These are phyloP conservation scores for Prunella strophiata DNA, from an alignment of 2,797 vertebrate genomes.

Conservation along the genomic window DNA sequence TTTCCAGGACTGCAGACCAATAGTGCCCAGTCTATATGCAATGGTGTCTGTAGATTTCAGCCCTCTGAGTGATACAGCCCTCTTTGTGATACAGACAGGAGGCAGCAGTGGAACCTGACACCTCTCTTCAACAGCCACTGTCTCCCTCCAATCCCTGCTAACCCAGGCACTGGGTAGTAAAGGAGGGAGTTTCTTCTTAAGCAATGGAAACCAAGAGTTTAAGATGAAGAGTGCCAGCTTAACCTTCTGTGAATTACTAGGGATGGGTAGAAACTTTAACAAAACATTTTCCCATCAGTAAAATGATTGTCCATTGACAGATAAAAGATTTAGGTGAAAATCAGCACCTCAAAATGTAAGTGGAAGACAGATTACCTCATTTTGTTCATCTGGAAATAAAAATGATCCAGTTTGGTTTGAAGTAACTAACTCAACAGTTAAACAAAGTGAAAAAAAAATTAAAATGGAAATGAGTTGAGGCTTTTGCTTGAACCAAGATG, in stretches of 20 bases:
- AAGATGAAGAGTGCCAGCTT: background rate
- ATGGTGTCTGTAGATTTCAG: background rate
- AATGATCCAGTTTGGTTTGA: background rate
- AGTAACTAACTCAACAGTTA: background rate
- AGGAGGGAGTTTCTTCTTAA: background rate
- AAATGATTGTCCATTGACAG: background rate
- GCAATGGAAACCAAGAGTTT: background rate
- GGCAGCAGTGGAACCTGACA: background rate
- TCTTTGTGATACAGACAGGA: background rate
- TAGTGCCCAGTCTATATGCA: background rate
- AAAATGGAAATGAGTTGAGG: conserved; percentile 12
- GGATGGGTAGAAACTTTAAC: background rate
- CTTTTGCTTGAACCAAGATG: conserved; percentile 54
- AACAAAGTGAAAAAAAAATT: background rate
- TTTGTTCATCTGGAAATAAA: background rate
- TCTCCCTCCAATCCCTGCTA: background rate
- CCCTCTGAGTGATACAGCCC: background rate
- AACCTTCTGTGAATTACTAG: background rate
- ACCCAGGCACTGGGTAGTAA: background rate
- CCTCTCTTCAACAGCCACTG: background rate
- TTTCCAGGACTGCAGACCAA: background rate
- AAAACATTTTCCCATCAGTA: background rate
- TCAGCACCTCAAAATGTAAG: background rate
- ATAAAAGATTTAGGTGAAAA: background rate
- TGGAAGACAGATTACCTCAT: background rate